Base-by-base conservation (phyloP, 2,113 vertebrate genomes). In the Pitta sordida region DNA sequence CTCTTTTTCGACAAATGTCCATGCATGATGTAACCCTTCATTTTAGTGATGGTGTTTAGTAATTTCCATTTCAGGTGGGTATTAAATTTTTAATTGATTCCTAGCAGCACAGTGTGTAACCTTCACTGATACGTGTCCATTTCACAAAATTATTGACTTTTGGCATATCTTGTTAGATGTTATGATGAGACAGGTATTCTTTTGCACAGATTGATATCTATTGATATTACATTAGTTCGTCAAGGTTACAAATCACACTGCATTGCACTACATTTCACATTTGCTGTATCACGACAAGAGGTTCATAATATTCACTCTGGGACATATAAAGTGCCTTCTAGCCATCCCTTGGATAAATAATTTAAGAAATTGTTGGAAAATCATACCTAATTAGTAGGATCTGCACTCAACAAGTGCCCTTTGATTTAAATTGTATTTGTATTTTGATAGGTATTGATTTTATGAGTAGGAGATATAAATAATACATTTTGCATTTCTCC, bases 371-470 rank as follows among this genome's bases (percentile, higher is more conserved):
- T 94, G 94, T 92, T 91, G 80, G 83, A 91, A 97, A 96, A 92
- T 94, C 76, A 95, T 96, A 85, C 21, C 94, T 96, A 95, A 96
- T 96, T 97, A 93, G 95, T 96, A 88, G 55, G 39, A 94, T 64
- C 76, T 93, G 90, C 70, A 81, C 92, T 96, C 91, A 96, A 94
- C 88, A 95, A 96, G 95, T 96, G 89, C 75, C 90, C 87, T 96
- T 88, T 96, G 91, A 94, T 96, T 96, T 93, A 91, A 96, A 96
- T 96, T 92, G 86, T 95, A 93, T 95, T 79, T 96, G 79, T 92
- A 86, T 96, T 97, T 96, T 92, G 91, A 97, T 93, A 92, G 92
- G 34, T 83, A 75, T 96, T 90, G 96, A 87, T 96, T 96, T 96
- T 97, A 94, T 78, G 84, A 88, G 75, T 71, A 94, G 75, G 44